Conservation (phyloP, 2,113 vertebrate species). For the Rattus rattus region DNA sequence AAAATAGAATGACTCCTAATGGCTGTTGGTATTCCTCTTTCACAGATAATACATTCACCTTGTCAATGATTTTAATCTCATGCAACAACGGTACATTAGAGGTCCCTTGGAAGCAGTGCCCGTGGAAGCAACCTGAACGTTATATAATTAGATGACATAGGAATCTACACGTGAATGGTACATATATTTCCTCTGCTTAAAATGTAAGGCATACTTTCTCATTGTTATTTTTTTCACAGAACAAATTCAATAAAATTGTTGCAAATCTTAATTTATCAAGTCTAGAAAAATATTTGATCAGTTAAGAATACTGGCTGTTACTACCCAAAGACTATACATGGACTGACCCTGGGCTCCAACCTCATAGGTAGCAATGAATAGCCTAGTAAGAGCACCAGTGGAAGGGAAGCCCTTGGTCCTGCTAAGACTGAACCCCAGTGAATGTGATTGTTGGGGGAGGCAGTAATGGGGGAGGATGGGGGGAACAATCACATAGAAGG, state of each 20-base stretch:
- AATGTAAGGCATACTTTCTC: background rate
- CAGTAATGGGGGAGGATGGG: no score
- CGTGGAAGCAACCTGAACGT: background rate
- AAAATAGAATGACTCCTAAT: background rate
- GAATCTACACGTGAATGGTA: no score
- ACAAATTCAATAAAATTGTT: background rate
- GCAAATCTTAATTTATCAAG: background rate
- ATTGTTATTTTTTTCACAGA: background rate
- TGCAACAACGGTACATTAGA: background rate
- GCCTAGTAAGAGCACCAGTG: no score
- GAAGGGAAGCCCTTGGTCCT: no score
- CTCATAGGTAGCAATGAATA: no score
- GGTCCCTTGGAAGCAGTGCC: background rate
- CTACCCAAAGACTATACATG: no score
- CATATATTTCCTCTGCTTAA: background rate
- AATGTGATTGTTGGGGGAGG: no score
- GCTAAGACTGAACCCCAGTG: no score
- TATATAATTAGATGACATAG: background rate
- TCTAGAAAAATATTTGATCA: background rate
- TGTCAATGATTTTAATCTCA: background rate
- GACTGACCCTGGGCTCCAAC: no score
- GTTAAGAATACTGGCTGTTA: background rate
- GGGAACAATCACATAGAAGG: no score
- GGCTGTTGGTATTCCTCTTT: background rate
- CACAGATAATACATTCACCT: background rate